Conservation (phyloP, 2,113 vertebrate species). For the Plestiodon gilberti region DNA sequence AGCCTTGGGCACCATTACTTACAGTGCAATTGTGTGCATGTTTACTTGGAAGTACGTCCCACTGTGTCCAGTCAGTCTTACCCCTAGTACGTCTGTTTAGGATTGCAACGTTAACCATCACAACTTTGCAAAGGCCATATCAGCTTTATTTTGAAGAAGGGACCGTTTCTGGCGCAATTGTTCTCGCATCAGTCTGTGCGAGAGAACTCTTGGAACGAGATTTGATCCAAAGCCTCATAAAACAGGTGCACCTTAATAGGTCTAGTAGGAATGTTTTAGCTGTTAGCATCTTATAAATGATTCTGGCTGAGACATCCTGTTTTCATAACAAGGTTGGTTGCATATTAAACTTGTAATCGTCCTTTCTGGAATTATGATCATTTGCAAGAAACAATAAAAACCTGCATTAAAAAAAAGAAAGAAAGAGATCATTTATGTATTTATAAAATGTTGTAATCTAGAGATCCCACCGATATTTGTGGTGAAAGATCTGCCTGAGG, state of each 20-base stretch:
- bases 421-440: constrained; percentile 89
- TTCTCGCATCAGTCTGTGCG: constrained; percentile 47
- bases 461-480: constrained; percentile 91
- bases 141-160: constrained; percentile 42
- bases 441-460: constrained; percentile 88
- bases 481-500: constrained; percentile 88
- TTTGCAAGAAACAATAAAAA: constrained; percentile 83
- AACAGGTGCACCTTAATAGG: constrained; percentile 83
- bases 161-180: constrained; percentile 47
- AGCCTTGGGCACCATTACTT: not conserved
- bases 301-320: constrained; percentile 79
- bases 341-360: constrained; percentile 81
- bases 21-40: not conserved
- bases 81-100: no score
- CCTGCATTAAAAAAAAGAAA: constrained; percentile 69
- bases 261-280: constrained; percentile 80
- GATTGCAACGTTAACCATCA: not conserved
- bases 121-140: constrained; percentile 20
- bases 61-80: no score
- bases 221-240: constrained; percentile 72
- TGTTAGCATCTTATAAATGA: constrained; percentile 79
- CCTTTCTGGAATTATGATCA: constrained; percentile 79
- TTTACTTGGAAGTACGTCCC: no score
- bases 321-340: constrained; percentile 82
- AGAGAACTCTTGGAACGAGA: constrained; percentile 62